phyloP scores from a whole-genome alignment of 2,113 vertebrate genomes.

The Chitala chitala region DNA sequence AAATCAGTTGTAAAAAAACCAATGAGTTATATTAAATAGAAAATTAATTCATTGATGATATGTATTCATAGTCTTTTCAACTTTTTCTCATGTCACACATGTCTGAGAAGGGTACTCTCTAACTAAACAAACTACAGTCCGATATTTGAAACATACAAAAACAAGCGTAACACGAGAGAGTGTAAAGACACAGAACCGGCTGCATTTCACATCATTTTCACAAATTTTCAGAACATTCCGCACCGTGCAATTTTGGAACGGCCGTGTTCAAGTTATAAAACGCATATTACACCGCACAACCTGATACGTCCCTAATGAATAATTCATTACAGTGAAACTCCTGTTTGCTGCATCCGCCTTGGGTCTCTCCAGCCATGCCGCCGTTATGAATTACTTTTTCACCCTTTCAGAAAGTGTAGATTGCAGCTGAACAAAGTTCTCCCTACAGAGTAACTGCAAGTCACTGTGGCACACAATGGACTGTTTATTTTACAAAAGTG shows the following conservation, averaged over 20 bases:
- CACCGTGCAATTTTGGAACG: conserved; percentile 52
- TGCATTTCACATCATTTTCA: conserved; percentile 57
- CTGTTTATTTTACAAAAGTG: conserved; percentile 56
- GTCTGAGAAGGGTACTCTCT: too few relatives aligned
- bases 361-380: conserved; percentile 43
- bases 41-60: too few relatives aligned
- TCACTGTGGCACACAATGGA: conserved; percentile 45
- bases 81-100: too few relatives aligned
- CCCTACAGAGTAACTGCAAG: conserved; percentile 43
- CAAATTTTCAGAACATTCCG: conserved; percentile 55
- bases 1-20: neutral
- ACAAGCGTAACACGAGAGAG: too few relatives aligned
- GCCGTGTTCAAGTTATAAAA: conserved; percentile 59
- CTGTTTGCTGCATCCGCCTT: conserved; percentile 47
- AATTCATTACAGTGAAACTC: conserved; percentile 59
- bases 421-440: conserved; percentile 54
- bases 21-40: too few relatives aligned
- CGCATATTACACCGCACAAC: conserved; percentile 66
- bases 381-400: conserved; percentile 51
- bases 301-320: conserved; percentile 59
- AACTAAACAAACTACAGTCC: too few relatives aligned
- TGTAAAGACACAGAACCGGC: conserved; percentile 37
- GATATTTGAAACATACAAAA: too few relatives aligned
- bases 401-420: conserved; percentile 47
- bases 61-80: too few relatives aligned